phyloP scores from a whole-genome alignment of 2,113 vertebrate genomes.

The Lepidothrix coronata region DNA sequence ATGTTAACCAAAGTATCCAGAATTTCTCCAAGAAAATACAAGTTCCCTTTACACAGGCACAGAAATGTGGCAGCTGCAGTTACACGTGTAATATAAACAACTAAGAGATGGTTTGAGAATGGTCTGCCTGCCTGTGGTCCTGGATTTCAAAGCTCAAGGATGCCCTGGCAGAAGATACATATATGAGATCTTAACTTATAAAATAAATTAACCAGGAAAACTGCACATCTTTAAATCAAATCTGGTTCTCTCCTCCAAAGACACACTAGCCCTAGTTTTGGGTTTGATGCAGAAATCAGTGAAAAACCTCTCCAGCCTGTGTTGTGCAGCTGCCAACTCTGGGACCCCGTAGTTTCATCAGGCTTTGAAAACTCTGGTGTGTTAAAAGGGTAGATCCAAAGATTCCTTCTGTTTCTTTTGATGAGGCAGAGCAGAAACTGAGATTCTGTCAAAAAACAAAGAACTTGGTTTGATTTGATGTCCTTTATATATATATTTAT shows the following conservation, averaged over 20 bases:
- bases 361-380: not conserved
- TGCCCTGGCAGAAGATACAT: not conserved
- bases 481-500: not conserved
- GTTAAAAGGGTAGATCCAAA: not conserved
- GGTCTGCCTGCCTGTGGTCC: not conserved
- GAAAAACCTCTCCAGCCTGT: not conserved
- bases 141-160: not conserved
- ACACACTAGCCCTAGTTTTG: not conserved
- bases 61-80: not conserved
- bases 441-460: not conserved
- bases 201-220: not conserved
- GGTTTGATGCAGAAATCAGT: not conserved
- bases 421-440: not conserved
- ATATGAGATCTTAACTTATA: not conserved
- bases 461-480: not conserved
- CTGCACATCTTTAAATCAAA: not conserved
- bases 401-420: not conserved
- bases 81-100: rapidly evolving
- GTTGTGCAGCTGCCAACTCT: not conserved
- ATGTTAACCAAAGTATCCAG: not conserved
- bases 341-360: not conserved
- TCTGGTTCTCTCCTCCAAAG: not conserved
- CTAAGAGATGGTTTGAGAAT: not conserved
- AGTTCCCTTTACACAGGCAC: not conserved
- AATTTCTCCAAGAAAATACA: not conserved